Evolutionary conservation across 2,113 vertebrate genomes (phyloP).

Genomic region (Lepus europaeus): DNA sequence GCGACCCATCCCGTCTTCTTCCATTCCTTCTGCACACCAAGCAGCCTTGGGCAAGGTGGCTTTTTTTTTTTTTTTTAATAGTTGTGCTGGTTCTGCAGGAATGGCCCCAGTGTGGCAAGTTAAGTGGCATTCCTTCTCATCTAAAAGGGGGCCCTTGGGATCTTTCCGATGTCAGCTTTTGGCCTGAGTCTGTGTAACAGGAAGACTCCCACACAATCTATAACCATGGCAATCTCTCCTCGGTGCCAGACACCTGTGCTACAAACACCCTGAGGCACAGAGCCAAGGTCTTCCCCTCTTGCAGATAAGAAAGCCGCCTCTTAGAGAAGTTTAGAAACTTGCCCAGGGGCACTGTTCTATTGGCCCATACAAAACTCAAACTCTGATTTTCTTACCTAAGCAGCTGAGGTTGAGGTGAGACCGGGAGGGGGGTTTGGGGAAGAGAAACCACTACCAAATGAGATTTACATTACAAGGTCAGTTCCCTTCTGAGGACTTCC

Average conservation of each 20-base stretch:
- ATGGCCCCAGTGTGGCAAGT: neutral
- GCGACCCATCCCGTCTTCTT: neutral
- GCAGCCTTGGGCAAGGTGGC: neutral
- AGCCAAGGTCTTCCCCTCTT: neutral
- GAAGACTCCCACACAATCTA: neutral
- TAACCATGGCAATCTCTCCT: neutral
- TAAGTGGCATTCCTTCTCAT: neutral
- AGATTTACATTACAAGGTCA: neutral
- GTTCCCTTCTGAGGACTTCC: neutral
- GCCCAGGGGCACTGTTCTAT: neutral
- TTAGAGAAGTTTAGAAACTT: neutral
- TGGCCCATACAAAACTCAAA: neutral
- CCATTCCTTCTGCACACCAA: neutral
- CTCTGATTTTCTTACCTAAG: neutral
- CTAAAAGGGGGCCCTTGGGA: neutral
- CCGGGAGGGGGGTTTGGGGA: neutral
- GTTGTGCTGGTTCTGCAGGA: neutral
- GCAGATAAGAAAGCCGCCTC: neutral
- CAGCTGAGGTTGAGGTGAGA: neutral
- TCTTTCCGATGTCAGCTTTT: neutral
- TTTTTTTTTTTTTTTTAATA: too few relatives aligned
- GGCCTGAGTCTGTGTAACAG: neutral
- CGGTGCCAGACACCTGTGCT: neutral
- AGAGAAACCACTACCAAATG: neutral
- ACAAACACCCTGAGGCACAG: neutral